Evolutionary conservation across 2,113 vertebrate genomes (phyloP), one percentile per base, ranked within the genome.

Genomic region (Megaceryle torquata): DNA sequence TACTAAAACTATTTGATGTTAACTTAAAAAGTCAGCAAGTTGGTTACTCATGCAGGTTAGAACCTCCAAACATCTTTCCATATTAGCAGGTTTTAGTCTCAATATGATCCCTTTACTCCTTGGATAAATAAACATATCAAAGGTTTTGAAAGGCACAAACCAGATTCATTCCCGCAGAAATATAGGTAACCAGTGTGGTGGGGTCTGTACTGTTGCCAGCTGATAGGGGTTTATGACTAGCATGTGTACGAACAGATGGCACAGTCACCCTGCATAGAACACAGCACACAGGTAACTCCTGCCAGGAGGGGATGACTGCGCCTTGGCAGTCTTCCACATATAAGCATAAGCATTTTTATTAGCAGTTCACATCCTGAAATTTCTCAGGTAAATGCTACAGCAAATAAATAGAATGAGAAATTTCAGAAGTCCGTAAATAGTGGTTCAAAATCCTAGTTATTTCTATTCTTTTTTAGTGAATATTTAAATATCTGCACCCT

Each of bases 41-140:
- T 79, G 61, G 57, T 90, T 92, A 95, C 50, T 92, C 83, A 69
- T 95, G 92, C 88, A 72, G 31, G 69, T 95, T 96, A 96, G 95
- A 88, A 87, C 28, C 19, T 4, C 33, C 35, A 94, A 50, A 17
- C 35, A 50, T 53, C 31, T 75, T 89, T 84, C 48, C 9, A 10
- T 65, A 65, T 94, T 69, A 93, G 82, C 15, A 50, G 64, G n/a
- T 81, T 91, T 94, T 96, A 94, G 76, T 95, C 31, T 44, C 35
- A 92, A 5, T 33, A 64, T 0, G 0, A 94, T 86, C 86, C 88
- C 82, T 94, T 96, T 96, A 92, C 44, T 86, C 88, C 89, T 92
- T 79, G 67, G 57, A 87, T 71, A 67, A 86, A 82, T 5, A 72
- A 86, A 35, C 7, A 26, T 25, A 82, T 44, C 28, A 39, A 59